Percentiles rank a stretch among this genome's conserved stretches.
phyloP scores from a whole-genome alignment of 1,140 invertebrate species.

The Propsilocerus akamusi region DNA sequence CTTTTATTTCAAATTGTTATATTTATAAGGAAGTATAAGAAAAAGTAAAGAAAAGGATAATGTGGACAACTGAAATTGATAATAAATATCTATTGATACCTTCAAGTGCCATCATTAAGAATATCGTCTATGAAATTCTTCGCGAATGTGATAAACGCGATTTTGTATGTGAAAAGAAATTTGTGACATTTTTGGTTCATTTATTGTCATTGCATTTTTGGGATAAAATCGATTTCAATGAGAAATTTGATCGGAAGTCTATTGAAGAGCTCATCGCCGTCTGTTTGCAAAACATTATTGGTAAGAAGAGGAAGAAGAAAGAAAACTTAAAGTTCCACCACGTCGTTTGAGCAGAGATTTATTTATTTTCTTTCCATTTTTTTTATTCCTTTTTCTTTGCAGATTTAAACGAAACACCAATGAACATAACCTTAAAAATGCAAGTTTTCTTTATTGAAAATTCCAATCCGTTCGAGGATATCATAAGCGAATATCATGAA shows the following conservation, averaged over 20 bases:
- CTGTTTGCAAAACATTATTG: neutral
- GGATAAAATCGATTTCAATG: neutral
- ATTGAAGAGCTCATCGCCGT: neutral
- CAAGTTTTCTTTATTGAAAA: slow-evolving; percentile 5
- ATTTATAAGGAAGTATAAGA: too few species aligned
- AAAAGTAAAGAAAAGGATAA: neutral
- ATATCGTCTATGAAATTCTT: neutral
- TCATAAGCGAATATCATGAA: neutral
- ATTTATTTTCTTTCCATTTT: neutral
- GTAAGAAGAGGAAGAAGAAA: too few species aligned
- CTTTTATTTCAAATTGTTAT: too few species aligned
- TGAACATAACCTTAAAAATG: neutral
- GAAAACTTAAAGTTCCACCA: too few species aligned
- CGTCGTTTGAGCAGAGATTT: too few species aligned
- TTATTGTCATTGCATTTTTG: neutral
- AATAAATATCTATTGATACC: neutral
- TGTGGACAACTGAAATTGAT: neutral
- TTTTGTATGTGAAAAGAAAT: neutral
- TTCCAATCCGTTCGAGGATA: neutral
- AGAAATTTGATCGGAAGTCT: neutral
- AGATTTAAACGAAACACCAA: neutral
- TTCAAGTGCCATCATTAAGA: slow-evolving; percentile 16
- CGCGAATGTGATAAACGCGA: neutral
- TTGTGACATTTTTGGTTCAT: neutral
- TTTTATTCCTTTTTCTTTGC: neutral